phyloP scores from a whole-genome alignment of 1,140 invertebrate genomes.

The Holotrichia oblita region DNA sequence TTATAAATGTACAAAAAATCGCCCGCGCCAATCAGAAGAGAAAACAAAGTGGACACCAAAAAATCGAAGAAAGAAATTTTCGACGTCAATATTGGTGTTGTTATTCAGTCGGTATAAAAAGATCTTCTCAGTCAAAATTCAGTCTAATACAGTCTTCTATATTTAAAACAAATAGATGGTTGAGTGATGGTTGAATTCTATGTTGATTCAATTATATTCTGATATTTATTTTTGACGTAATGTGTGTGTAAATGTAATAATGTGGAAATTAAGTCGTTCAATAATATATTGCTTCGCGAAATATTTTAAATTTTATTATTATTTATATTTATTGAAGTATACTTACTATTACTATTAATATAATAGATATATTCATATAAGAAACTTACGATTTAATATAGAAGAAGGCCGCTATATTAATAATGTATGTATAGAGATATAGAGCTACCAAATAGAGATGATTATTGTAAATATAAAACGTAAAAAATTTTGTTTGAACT shows the following conservation, averaged over 20 bases:
- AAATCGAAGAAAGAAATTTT: conserved; percentile 27
- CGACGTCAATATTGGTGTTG: conserved; percentile 41
- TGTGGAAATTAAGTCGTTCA: not conserved
- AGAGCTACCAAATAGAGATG: not conserved
- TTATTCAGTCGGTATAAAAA: conserved; percentile 29
- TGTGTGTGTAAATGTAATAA: conserved; percentile 1
- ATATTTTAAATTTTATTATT: not conserved
- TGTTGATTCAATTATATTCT: not conserved
- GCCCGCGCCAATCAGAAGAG: conserved; percentile 19
- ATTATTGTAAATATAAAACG: conserved; percentile 34
- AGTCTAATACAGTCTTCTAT: conserved; percentile 43
- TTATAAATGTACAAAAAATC: conserved; percentile 19
- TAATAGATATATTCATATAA: not conserved
- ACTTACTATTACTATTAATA: not conserved
- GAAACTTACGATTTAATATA: conserved; percentile 21
- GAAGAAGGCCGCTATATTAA: conserved; percentile 34
- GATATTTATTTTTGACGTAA: not conserved
- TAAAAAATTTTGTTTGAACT: conserved; percentile 27
- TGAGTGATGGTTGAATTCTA: not conserved
- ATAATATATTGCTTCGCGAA: conserved; percentile 25
- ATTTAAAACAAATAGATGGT: conserved; percentile 8
- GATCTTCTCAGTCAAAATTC: conserved; percentile 40
- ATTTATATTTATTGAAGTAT: not conserved
- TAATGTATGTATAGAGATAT: conserved; percentile 11
- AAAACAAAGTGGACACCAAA: conserved; percentile 38